Evolutionary conservation across 2,888 invertebrate species (phyloP).

Genomic region (Stramonita haemastoma): DNA sequence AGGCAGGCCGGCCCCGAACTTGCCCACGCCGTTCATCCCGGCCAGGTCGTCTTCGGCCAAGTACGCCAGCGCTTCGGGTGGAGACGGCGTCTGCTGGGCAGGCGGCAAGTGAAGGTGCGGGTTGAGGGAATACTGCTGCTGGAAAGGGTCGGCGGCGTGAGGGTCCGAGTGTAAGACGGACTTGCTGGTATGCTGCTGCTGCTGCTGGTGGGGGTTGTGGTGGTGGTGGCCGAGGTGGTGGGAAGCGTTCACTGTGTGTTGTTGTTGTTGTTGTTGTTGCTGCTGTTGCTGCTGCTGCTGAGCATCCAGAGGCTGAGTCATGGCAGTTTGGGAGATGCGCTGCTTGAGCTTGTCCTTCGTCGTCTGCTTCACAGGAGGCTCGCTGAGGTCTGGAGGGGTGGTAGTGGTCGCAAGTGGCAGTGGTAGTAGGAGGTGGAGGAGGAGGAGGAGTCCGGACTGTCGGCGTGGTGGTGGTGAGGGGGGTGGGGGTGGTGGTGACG

Average conservation of each 20-base stretch:
- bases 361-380: slow-evolving; percentile 33
- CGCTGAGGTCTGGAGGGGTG: neutral
- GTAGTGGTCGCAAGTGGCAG: no score
- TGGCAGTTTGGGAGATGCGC: slow-evolving; percentile 36
- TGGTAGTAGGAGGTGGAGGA: neutral
- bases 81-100: neutral
- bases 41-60: slow-evolving; percentile 30
- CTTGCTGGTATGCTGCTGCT: slow-evolving; percentile 33
- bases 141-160: neutral
- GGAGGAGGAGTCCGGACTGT: neutral
- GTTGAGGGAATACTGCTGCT: slow-evolving; percentile 25
- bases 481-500: neutral
- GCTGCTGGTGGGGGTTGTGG: slow-evolving; percentile 28
- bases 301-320: slow-evolving; percentile 34
- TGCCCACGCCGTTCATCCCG: slow-evolving; percentile 34
- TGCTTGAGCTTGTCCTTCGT: slow-evolving; percentile 57
- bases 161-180: neutral
- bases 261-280: slow-evolving; percentile 7
- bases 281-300: slow-evolving; percentile 44
- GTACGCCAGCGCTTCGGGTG: slow-evolving; percentile 9
- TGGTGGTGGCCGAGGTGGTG: slow-evolving; percentile 25
- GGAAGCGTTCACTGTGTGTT: neutral
- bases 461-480: neutral
- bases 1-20: slow-evolving; percentile 25
- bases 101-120: slow-evolving; percentile 8